Base-by-base conservation (phyloP, 2,888 invertebrate genomes). In the Dasysyrphus albostriatus region DNA sequence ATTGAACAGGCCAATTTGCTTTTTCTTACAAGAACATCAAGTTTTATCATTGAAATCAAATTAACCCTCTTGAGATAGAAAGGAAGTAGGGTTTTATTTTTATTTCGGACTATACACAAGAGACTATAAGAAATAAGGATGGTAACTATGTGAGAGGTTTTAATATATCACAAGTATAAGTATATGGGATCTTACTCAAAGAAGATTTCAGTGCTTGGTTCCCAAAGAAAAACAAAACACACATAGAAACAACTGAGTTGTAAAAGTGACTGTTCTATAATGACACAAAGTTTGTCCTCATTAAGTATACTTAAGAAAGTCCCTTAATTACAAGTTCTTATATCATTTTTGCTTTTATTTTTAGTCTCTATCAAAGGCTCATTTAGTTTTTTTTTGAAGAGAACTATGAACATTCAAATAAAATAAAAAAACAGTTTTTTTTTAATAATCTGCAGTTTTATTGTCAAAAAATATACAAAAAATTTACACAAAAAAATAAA, bases 1-100 rank as follows among this genome's bases (percentile, higher is more conserved):
- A 34, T 54, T 54, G 51, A 54, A 54, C 10, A 58, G 58, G 34
- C 16, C 58, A 58, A 58, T 58, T 58, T 58, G 34, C 32, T 32
- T 14, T 58, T 58, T 58, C 37, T 16, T 16, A 19, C 10, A 10
- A 10, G 58, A 37, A 58, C 58, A 58, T 34, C 58, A 58, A 58
- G 34, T 58, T 34, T 58, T 58, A 58, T 58, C 37, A 58, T 58
- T 14, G 14, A 29, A 29, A 29, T 1, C 29, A 29, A 54, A 54
- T 54, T 58, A 58, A 34, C 58, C 34, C 34, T 58, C 58, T 58
- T 58, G 10, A 34, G 16, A 8, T 7, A 32, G 16, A 8, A 7
- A 32, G 29, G 16, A 58, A 58, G 14, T n/a, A 19, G 3, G 34
- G 34, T 10, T 34, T 16, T 58, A 58, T 58, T 58, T 37, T 58